Conservation (phyloP, 2,113 vertebrate species). For the Neotragus moschatus region DNA sequence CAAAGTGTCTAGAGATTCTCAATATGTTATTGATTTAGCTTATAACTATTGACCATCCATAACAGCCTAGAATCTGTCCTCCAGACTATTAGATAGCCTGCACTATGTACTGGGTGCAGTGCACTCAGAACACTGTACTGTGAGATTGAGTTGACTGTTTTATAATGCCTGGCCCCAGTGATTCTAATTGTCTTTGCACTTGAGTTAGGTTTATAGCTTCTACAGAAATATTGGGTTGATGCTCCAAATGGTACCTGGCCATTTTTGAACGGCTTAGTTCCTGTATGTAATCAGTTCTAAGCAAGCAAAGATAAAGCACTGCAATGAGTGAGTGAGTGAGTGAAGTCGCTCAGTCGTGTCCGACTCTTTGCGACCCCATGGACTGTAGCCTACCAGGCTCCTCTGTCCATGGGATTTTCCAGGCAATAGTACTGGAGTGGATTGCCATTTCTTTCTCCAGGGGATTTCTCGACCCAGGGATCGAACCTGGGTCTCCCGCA, state of each 20-base stretch:
- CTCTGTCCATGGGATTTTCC: too few relatives aligned
- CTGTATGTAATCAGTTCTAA: background rate
- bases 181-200: background rate
- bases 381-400: too few relatives aligned
- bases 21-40: background rate
- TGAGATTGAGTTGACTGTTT: background rate
- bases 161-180: background rate
- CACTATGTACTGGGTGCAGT: background rate
- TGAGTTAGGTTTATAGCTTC: background rate
- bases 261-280: background rate
- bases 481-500: accelerated
- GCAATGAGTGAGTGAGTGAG: background rate
- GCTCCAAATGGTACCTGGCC: background rate
- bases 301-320: background rate
- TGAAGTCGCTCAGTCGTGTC: too few relatives aligned
- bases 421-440: too few relatives aligned
- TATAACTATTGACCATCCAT: background rate
- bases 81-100: background rate
- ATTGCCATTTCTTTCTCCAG: too few relatives aligned
- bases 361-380: too few relatives aligned
- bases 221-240: background rate
- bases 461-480: too few relatives aligned
- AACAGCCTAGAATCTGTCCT: background rate
- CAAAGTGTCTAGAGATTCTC: background rate
- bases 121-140: background rate